Percentiles rank a stretch among this genome's conserved stretches.
Conservation (phyloP, 2,888 invertebrate species). For the Melanotus villosus region DNA sequence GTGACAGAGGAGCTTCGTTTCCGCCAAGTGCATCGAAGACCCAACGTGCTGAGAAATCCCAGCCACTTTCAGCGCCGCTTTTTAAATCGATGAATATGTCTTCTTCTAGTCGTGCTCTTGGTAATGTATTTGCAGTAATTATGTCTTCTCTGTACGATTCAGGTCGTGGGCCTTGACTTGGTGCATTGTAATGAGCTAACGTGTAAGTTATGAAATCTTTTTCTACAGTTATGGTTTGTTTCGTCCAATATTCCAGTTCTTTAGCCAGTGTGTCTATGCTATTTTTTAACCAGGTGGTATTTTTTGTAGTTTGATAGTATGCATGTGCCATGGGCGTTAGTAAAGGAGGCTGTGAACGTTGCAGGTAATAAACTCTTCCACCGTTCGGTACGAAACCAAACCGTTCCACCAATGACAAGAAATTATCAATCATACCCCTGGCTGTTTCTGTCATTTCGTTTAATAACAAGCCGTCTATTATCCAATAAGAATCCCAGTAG, state of each 20-base stretch:
- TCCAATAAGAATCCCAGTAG: conserved; percentile 94
- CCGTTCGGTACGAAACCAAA: conserved; percentile 86
- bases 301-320: conserved; percentile 78
- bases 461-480: conserved; percentile 82
- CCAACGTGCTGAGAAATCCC: conserved; percentile 92
- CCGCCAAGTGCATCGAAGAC: conserved; percentile 74
- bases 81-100: conserved; percentile 78
- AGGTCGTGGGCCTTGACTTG: conserved; percentile 78
- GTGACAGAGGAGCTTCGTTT: conserved; percentile 72
- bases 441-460: conserved; percentile 84
- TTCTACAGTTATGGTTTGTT: conserved; percentile 70
- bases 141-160: conserved; percentile 81
- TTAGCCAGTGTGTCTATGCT: conserved; percentile 74
- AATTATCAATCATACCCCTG: conserved; percentile 83
- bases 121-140: conserved; percentile 67
- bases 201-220: conserved; percentile 70
- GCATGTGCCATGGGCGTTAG: conserved; percentile 80
- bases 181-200: conserved; percentile 74
- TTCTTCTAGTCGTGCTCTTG: conserved; percentile 65
- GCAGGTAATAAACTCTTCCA: conserved; percentile 83
- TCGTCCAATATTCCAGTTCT: conserved; percentile 78
- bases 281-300: conserved; percentile 74
- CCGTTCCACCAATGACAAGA: conserved; percentile 77
- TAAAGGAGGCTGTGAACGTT: conserved; percentile 81
- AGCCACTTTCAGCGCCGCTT: conserved; percentile 88